These are phyloP conservation scores for Isaurus tuberculatus DNA, from an alignment of 92 coral and sea anemone genomes.

Conservation along the genomic window DNA sequence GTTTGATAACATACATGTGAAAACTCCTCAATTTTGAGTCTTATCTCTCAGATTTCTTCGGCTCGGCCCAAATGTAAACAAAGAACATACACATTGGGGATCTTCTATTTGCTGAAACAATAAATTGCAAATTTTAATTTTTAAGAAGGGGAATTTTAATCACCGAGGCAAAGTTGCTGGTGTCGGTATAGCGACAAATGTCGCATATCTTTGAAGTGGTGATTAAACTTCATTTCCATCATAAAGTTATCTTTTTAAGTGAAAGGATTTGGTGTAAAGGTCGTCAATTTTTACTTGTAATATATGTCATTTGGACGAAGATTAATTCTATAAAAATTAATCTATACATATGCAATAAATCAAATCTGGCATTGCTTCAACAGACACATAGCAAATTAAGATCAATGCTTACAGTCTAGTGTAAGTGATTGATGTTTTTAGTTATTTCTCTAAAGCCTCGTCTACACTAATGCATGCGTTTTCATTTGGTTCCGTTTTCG, in stretches of 20 bases:
- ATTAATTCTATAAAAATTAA: neutral
- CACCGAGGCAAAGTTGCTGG: neutral
- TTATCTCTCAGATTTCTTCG: constrained; percentile 14
- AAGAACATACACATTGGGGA: constrained; percentile 30
- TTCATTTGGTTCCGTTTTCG: no score
- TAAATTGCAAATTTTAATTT: constrained; percentile 33
- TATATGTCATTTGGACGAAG: neutral
- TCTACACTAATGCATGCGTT: no score
- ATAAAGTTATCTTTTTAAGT: constrained; percentile 9
- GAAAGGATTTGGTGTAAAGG: neutral
- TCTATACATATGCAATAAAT: constrained; percentile 27
- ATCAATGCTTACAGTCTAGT: no score
- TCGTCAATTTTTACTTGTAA: neutral
- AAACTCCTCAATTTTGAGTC: neutral
- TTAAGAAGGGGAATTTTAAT: constrained; percentile 36
- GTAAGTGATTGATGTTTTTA: no score
- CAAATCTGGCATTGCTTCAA: no score
- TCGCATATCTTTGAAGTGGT: neutral
- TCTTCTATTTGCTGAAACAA: constrained; percentile 42
- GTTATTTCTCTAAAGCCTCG: no score
- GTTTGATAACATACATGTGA: neutral
- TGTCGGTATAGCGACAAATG: constrained; percentile 15
- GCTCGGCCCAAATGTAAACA: constrained; percentile 42
- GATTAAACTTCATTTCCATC: constrained; percentile 20
- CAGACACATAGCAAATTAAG: no score